Percentiles rank a stretch among this genome's conserved stretches.
phyloP scores from a whole-genome alignment of 2,113 vertebrate species.

The Puffinus mauretanicus region DNA sequence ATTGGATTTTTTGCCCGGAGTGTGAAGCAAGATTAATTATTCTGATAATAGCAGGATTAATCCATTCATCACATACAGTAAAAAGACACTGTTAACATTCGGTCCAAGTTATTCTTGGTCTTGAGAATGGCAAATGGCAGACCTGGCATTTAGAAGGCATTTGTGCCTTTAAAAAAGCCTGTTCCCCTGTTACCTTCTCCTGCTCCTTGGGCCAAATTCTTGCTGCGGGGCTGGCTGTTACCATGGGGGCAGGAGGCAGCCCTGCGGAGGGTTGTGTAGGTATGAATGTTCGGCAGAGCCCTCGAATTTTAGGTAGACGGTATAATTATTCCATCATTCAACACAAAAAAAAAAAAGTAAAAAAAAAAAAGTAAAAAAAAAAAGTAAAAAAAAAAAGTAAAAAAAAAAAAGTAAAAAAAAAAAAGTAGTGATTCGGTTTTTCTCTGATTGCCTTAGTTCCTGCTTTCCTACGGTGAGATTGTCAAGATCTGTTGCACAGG shows the following conservation, averaged over 20 bases:
- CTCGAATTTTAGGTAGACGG: not conserved
- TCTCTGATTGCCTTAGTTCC: slow-evolving; percentile 4
- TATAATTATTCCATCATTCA: slow-evolving; percentile 35
- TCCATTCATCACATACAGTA: not conserved
- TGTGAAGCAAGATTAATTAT: slow-evolving; percentile 36
- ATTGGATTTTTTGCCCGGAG: slow-evolving; percentile 13
- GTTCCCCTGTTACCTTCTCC: not conserved
- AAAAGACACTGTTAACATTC: not conserved
- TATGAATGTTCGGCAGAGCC: not conserved
- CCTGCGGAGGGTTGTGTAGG: not conserved
- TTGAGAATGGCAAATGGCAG: not conserved
- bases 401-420: not conserved
- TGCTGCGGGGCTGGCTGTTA: slow-evolving; percentile 10
- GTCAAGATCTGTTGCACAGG: not conserved
- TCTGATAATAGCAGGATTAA: slow-evolving; percentile 13
- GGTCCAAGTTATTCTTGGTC: not conserved
- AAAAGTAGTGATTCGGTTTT: not conserved
- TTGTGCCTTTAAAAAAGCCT: not conserved
- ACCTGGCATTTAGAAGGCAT: not conserved
- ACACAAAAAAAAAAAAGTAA: not conserved
- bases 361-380: not conserved
- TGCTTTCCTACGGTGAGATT: not conserved
- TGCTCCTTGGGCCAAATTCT: not conserved
- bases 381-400: no score
- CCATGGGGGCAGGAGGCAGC: slow-evolving; percentile 3